A percentile compares a stretch with the other conserved stretches of the same genome.
Conservation (phyloP, 2,888 invertebrate species). For the Rhorus exstirpatorius region DNA sequence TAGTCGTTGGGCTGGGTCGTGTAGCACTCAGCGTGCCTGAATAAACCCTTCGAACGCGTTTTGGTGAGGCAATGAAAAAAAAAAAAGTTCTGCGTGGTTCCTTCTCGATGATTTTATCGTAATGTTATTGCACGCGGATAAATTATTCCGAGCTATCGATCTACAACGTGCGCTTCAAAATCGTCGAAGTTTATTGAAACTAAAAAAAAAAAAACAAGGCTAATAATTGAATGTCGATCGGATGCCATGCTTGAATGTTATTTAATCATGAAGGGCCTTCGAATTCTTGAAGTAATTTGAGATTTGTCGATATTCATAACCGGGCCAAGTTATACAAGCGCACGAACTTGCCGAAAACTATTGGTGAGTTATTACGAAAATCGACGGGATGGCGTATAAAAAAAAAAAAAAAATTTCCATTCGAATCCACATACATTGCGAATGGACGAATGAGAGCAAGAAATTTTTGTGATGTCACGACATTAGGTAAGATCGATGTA, state of each 20-base stretch:
- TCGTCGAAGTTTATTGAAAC: not conserved
- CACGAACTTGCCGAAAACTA: not conserved
- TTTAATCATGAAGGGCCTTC: slow-evolving; percentile 20
- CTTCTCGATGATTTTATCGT: slow-evolving; percentile 20
- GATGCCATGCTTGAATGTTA: not conserved
- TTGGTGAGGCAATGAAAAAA: slow-evolving; percentile 46
- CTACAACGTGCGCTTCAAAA: not conserved
- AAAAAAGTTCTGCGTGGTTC: not conserved
- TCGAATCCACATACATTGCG: not conserved
- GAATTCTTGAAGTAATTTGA: slow-evolving; percentile 2
- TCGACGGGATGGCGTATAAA: not conserved
- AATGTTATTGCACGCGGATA: slow-evolving; percentile 17
- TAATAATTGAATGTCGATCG: slow-evolving; percentile 8
- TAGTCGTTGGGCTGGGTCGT: slow-evolving; percentile 38
- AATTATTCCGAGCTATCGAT: slow-evolving; percentile 4
- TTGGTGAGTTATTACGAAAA: not conserved
- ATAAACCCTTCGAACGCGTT: slow-evolving; percentile 63
- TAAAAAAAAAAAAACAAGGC: not conserved
- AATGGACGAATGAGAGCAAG: slow-evolving; percentile 37
- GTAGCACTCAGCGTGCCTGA: slow-evolving; percentile 47
- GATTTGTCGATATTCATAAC: slow-evolving; percentile 3
- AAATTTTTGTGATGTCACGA: slow-evolving; percentile 64
- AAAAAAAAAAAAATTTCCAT: not conserved
- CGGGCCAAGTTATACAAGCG: not conserved
- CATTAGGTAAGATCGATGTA: slow-evolving; percentile 9